Evolutionary conservation across 2,888 invertebrate genomes (phyloP).

Genomic region (Loripinus fragilis): DNA sequence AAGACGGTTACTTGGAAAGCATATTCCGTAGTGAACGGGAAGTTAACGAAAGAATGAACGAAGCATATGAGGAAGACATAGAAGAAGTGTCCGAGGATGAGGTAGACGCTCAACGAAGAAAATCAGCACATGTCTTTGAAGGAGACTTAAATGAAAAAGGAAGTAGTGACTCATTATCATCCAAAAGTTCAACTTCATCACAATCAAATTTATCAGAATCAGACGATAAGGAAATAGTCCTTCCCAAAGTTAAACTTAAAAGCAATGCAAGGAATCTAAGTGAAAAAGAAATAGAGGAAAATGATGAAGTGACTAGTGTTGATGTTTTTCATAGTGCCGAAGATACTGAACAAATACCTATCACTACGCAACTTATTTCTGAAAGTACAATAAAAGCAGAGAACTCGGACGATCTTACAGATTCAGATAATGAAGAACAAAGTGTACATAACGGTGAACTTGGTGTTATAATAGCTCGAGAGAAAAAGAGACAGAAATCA

Average conservation of each 20-base stretch:
- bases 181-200: conserved; percentile 6
- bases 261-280: conserved; percentile 15
- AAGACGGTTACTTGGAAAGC: conserved; percentile 61
- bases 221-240: conserved; percentile 38
- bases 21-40: conserved; percentile 66
- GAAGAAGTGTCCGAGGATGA: conserved; percentile 49
- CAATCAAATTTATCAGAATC: conserved; percentile 10
- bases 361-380: conserved; percentile 15
- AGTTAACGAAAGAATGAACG: conserved; percentile 60
- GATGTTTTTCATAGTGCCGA: background rate
- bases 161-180: conserved; percentile 14
- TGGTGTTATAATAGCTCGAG: conserved; percentile 52
- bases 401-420: background rate
- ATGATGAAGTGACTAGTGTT: background rate
- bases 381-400: background rate
- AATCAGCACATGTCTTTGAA: conserved; percentile 47
- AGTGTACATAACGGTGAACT: conserved; percentile 50
- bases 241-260: conserved; percentile 56
- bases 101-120: conserved; percentile 23
- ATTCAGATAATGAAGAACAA: background rate
- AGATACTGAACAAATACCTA: conserved; percentile 18
- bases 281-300: background rate
- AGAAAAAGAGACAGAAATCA: conserved; percentile 47
- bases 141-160: conserved; percentile 18
- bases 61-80: conserved; percentile 40